These are phyloP conservation scores for Conchocele bisecta DNA, from an alignment of 2,888 invertebrate genomes.

Conservation along the genomic window DNA sequence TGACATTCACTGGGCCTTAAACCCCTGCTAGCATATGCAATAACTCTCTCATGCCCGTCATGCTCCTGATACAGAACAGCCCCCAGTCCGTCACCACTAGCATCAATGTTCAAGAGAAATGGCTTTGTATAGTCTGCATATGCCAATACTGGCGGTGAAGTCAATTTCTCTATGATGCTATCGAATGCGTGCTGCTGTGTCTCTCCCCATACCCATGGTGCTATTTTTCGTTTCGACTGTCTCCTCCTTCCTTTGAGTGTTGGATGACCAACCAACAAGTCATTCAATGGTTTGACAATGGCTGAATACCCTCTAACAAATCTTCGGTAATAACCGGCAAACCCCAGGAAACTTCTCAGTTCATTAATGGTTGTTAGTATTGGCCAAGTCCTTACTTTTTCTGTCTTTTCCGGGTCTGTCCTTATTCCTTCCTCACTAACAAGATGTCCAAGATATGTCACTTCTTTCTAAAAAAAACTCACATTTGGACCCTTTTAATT, in stretches of 20 bases:
- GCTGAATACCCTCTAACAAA: conserved; percentile 30
- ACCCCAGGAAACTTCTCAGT: conserved; percentile 24
- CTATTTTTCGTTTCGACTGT: conserved; percentile 4
- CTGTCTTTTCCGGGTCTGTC: conserved; percentile 25
- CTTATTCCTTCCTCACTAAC: conserved; percentile 9
- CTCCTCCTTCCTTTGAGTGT: background rate
- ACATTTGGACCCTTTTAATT: background rate
- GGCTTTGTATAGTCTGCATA: conserved; percentile 46
- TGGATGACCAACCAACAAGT: conserved; percentile 28
- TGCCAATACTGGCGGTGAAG: conserved; percentile 30
- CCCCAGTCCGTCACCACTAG: conserved; percentile 15
- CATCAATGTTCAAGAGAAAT: conserved; percentile 36
- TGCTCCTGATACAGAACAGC: conserved; percentile 39
- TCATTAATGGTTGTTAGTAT: conserved; percentile 17
- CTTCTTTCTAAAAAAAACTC: conserved; percentile 11
- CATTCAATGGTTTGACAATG: conserved; percentile 37
- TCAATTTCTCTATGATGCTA: conserved; percentile 16
- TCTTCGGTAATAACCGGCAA: conserved; percentile 28
- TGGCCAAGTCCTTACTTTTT: conserved; percentile 22
- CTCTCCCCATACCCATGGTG: conserved; percentile 12
- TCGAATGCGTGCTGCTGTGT: conserved; percentile 15
- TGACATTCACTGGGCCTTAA: conserved; percentile 19
- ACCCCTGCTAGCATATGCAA: conserved; percentile 42
- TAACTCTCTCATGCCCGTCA: conserved; percentile 17
- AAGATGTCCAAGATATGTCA: conserved; percentile 13